Evolutionary conservation across 2,797 vertebrate genomes (phyloP).

Genomic region (Capromys pilorides): DNA sequence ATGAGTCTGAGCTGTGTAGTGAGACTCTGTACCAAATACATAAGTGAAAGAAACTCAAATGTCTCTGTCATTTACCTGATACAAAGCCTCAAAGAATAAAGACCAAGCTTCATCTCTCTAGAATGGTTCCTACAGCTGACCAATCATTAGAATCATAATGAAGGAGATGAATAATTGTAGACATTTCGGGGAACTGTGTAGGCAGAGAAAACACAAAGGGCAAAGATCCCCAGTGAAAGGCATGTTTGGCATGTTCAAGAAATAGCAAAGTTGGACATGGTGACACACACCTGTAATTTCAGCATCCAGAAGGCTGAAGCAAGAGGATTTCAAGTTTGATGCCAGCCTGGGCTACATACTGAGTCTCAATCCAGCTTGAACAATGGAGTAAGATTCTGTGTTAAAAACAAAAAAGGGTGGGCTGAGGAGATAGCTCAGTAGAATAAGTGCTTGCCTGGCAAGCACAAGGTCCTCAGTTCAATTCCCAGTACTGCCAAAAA

Average conservation of each 20-base stretch:
- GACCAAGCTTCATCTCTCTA: background rate
- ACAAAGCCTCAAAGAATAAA: constrained; percentile 33
- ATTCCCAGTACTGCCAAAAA: background rate
- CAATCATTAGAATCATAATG: constrained; percentile 2
- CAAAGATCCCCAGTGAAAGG: background rate
- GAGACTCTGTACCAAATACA: too few relatives aligned
- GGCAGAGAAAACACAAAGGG: background rate
- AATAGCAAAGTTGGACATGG: background rate
- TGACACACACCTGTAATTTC: background rate
- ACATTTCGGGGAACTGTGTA: background rate
- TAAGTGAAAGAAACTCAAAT: background rate
- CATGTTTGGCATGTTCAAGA: background rate
- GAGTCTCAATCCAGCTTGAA: background rate
- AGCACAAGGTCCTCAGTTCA: too few relatives aligned
- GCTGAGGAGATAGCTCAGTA: too few relatives aligned
- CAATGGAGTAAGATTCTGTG: background rate
- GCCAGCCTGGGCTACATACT: background rate
- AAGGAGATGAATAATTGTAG: background rate
- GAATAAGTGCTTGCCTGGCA: too few relatives aligned
- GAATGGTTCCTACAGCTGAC: background rate
- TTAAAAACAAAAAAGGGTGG: background rate
- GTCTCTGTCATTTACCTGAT: constrained; percentile 28
- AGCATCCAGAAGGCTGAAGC: background rate
- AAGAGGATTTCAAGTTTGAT: background rate
- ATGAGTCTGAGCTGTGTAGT: too few relatives aligned